Percentiles rank a stretch among this genome's conserved stretches.
Evolutionary conservation across 2,113 vertebrate genomes (phyloP).

Genomic region (Crotalus tigris): DNA sequence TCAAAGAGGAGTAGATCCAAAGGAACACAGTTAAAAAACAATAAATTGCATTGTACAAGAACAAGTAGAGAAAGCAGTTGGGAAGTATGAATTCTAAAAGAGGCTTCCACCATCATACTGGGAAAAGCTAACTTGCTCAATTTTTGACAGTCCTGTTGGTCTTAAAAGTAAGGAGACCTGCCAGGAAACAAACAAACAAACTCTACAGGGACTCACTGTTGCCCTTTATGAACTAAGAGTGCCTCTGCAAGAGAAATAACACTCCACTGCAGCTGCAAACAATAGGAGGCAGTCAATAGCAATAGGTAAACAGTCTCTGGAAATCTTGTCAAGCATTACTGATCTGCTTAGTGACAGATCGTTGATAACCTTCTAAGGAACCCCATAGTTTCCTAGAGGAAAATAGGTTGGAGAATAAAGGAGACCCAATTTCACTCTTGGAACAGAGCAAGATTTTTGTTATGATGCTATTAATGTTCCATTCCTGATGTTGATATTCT

Average conservation of each 20-base stretch:
- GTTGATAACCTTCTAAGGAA: background rate
- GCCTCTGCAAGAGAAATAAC: background rate
- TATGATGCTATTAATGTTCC: slow-evolving; percentile 19
- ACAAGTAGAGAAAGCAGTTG: background rate
- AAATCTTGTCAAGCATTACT: background rate
- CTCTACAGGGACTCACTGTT: background rate
- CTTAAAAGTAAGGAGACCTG: background rate
- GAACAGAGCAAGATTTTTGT: slow-evolving; percentile 1
- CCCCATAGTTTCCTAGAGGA: background rate
- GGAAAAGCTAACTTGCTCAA: background rate
- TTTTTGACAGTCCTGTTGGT: background rate
- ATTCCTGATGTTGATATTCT: slow-evolving; percentile 30
- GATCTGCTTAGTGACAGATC: background rate
- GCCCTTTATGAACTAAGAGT: background rate
- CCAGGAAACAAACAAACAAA: background rate
- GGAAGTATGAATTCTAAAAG: background rate
- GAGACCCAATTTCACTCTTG: background rate
- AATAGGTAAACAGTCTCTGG: background rate
- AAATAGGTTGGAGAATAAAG: background rate
- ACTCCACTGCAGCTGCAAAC: background rate
- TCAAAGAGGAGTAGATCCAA: background rate
- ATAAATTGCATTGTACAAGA: background rate
- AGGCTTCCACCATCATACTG: background rate
- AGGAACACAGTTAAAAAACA: background rate
- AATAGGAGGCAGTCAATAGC: background rate